Percentiles rank a stretch among this genome's conserved stretches.
phyloP scores from a whole-genome alignment of 2,113 vertebrate species.

The Buteo buteo region DNA sequence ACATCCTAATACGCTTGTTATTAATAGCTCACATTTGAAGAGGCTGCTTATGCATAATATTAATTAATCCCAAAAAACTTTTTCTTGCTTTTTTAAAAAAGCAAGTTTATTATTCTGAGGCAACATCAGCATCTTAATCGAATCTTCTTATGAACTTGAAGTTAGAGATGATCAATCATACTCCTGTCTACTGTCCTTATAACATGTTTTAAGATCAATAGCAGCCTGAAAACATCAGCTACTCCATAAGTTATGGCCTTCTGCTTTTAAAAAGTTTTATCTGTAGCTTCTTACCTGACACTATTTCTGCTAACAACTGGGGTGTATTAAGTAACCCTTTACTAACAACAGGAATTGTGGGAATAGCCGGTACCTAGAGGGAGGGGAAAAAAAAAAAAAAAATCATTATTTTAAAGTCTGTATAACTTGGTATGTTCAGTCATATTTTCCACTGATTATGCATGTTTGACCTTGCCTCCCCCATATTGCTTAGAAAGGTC shows the following conservation, averaged over 20 bases:
- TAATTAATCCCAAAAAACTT: neutral
- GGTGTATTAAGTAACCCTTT: constrained; percentile 61
- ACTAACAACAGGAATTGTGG: constrained; percentile 57
- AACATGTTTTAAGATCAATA: neutral
- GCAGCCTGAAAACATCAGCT: neutral
- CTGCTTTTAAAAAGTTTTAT: neutral
- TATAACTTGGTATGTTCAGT: neutral
- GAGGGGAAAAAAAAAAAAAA: neutral
- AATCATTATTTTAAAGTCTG: neutral
- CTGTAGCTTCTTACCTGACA: constrained; percentile 77
- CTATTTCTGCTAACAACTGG: constrained; percentile 70
- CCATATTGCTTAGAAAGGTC: neutral
- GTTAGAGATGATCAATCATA: neutral
- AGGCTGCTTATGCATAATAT: neutral
- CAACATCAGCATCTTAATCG: neutral
- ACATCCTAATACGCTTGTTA: neutral
- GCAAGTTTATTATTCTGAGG: neutral
- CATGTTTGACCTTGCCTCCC: neutral
- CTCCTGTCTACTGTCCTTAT: neutral
- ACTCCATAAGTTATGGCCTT: neutral
- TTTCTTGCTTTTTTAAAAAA: neutral
- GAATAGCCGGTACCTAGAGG: constrained; percentile 66
- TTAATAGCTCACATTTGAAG: neutral
- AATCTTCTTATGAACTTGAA: neutral
- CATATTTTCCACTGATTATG: neutral